Conservation (phyloP, 2,797 vertebrate species). For the Tenualosa ilisha region DNA sequence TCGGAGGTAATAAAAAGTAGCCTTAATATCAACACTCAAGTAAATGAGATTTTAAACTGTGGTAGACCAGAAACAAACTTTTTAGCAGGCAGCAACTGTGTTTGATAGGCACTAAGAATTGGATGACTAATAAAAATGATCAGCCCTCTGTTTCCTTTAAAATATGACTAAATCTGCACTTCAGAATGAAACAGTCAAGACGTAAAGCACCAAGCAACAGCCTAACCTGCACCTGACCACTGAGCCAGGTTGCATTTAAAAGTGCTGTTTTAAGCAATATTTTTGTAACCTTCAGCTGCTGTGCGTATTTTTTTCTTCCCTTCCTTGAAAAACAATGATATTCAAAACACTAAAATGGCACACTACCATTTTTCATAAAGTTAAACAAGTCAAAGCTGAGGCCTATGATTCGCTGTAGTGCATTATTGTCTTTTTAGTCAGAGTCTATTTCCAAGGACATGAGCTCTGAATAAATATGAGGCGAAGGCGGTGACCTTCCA, state of each 20-base stretch:
- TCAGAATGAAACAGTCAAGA: slow-evolving; percentile 11
- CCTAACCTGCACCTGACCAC: slow-evolving; percentile 9
- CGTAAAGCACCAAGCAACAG: background rate
- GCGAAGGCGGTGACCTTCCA: slow-evolving; percentile 74
- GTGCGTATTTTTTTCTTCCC: slow-evolving; percentile 34
- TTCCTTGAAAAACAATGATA: slow-evolving; percentile 48
- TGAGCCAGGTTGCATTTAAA: slow-evolving; percentile 47
- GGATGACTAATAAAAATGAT: background rate
- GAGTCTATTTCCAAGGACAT: slow-evolving; percentile 68
- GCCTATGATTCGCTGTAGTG: slow-evolving; percentile 45
- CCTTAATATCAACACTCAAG: background rate
- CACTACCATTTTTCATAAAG: slow-evolving; percentile 52
- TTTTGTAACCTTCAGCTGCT: slow-evolving; percentile 44
- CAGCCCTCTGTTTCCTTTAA: background rate
- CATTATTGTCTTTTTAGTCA: slow-evolving; percentile 54
- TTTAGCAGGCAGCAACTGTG: background rate
- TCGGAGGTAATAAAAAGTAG: background rate
- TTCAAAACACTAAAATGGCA: slow-evolving; percentile 54
- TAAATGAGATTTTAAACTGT: slow-evolving; percentile 1
- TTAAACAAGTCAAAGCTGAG: slow-evolving; percentile 56
- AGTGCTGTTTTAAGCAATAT: slow-evolving; percentile 52
- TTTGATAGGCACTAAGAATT: background rate
- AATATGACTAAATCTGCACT: background rate
- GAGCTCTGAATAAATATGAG: slow-evolving; percentile 71
- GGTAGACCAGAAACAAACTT: background rate